Percentiles rank a stretch among this genome's conserved stretches.
Conservation (phyloP, 30 jellyfish, hydroid and myxozoan species). For the Cassiopea andromeda region DNA sequence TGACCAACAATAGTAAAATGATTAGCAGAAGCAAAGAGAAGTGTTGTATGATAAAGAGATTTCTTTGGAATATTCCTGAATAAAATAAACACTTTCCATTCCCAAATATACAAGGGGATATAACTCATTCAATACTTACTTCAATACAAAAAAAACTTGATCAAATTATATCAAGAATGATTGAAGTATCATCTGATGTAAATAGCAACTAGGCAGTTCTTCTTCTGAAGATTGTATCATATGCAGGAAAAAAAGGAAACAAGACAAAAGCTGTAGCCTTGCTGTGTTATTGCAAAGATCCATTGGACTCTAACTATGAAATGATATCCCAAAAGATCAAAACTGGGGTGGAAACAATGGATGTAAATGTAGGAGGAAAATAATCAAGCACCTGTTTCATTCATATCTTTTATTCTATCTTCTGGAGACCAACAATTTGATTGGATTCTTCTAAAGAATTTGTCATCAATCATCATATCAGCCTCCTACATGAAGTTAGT, state of each 20-base stretch:
- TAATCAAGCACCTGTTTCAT: conserved; percentile 68
- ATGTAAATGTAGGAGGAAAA: not conserved
- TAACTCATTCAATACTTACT: too few species aligned
- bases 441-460: conserved; percentile 85
- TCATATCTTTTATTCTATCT: conserved; percentile 93
- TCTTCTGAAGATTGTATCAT: too few species aligned
- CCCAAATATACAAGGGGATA: too few species aligned
- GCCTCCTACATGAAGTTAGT: conserved; percentile 45
- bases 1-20: not conserved
- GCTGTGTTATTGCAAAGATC: too few species aligned
- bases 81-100: too few species aligned
- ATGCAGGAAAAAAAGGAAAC: too few species aligned
- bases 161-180: too few species aligned
- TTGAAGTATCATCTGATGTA: too few species aligned
- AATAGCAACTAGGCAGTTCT: too few species aligned
- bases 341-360: not conserved
- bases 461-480: conserved; percentile 92
- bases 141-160: too few species aligned
- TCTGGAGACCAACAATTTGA: conserved; percentile 95
- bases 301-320: not conserved
- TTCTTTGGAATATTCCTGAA: too few species aligned
- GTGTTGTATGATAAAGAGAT: not conserved
- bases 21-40: not conserved
- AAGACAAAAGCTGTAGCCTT: too few species aligned
- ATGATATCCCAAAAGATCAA: not conserved